These are phyloP conservation scores for Prunella fulvescens DNA, from an alignment of 2,113 vertebrate genomes.

Conservation along the genomic window DNA sequence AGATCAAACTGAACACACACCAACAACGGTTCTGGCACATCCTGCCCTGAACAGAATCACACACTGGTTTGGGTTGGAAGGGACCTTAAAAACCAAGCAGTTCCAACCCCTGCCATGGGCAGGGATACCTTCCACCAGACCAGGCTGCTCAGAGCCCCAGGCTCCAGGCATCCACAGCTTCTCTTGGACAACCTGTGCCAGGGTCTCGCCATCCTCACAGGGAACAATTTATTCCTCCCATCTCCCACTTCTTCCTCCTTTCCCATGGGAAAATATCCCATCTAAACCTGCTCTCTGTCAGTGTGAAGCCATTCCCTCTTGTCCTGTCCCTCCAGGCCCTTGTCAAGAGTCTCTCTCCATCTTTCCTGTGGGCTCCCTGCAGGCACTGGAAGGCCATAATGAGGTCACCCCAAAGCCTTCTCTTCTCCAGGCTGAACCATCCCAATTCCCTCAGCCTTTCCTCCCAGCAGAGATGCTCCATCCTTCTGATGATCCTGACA, in stretches of 20 bases:
- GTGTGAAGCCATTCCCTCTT: not conserved
- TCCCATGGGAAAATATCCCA: not conserved
- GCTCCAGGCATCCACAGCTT: not conserved
- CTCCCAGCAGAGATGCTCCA: not conserved
- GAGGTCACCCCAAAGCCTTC: not conserved
- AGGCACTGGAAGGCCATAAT: not conserved
- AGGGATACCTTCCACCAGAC: not conserved
- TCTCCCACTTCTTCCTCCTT: not conserved
- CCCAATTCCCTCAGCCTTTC: not conserved
- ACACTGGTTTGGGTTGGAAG: not conserved
- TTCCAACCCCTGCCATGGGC: not conserved
- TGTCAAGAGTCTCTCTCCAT: not conserved
- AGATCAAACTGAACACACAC: not conserved
- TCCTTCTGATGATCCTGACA: not conserved
- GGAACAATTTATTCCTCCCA: accelerated
- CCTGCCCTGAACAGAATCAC: not conserved
- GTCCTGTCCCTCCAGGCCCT: not conserved
- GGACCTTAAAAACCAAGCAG: not conserved
- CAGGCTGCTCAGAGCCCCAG: not conserved
- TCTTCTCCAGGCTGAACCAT: not conserved
- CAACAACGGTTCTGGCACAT: not conserved
- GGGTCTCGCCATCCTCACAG: not conserved
- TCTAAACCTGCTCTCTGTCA: not conserved
- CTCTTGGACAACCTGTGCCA: not conserved
- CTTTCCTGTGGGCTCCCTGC: not conserved